Conservation (phyloP, 2,113 vertebrate species). For the Pterophyllum scalare region DNA sequence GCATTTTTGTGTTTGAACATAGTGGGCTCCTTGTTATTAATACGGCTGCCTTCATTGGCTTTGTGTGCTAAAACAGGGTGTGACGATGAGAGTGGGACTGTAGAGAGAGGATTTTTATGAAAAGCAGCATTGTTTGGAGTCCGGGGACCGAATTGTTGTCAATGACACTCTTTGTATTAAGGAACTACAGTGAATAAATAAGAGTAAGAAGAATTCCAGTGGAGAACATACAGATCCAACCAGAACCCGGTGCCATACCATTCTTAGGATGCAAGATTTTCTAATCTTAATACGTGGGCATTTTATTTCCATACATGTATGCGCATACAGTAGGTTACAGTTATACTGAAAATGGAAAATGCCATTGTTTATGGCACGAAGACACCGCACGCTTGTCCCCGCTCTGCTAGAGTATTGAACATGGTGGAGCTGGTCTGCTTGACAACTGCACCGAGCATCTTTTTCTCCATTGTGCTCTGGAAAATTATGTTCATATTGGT, state of each 20-base stretch:
- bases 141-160: slow-evolving; percentile 9
- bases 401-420: neutral
- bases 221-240: neutral
- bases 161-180: slow-evolving; percentile 47
- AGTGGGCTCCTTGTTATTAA: slow-evolving; percentile 60
- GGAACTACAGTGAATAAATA: neutral
- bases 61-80: slow-evolving; percentile 59
- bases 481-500: fast-evolving
- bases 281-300: neutral
- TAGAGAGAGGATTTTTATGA: slow-evolving; percentile 44
- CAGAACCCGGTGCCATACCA: neutral
- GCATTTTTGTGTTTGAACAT: slow-evolving; percentile 48
- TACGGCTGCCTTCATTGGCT: slow-evolving; percentile 50
- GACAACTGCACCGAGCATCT: neutral
- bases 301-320: neutral
- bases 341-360: neutral
- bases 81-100: slow-evolving; percentile 62
- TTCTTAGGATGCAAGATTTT: neutral
- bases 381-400: neutral
- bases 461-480: neutral
- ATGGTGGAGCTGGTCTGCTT: neutral
- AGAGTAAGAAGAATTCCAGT: neutral
- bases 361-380: neutral
- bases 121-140: slow-evolving; percentile 52
- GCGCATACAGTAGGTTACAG: fast-evolving